Evolutionary conservation across 2,113 vertebrate species (phyloP).

Genomic region (Pteruthius melanotis): DNA sequence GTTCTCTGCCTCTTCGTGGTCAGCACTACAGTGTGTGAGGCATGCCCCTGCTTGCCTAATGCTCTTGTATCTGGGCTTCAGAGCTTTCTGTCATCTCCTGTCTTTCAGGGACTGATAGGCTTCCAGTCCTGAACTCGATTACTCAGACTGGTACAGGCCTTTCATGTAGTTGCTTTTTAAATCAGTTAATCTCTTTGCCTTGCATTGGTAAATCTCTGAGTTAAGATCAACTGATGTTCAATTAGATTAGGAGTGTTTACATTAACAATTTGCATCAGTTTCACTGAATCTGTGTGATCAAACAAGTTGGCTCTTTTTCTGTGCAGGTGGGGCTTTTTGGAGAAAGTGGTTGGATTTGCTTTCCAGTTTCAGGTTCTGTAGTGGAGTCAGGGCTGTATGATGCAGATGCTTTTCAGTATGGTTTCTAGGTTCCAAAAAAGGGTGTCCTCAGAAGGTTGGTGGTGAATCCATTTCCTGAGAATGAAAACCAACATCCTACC

Average conservation of each 20-base stretch:
- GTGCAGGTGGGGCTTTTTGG: not conserved
- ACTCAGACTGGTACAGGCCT: not conserved
- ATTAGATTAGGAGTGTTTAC: not conserved
- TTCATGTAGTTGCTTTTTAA: not conserved
- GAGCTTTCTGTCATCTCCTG: not conserved
- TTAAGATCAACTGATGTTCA: constrained; percentile 19
- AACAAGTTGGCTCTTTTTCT: not conserved
- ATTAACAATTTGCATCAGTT: not conserved
- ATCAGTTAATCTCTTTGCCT: constrained; percentile 33
- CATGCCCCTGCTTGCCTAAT: not conserved
- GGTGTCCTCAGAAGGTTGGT: not conserved
- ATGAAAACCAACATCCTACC: too few species aligned
- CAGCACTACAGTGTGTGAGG: not conserved
- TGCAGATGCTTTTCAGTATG: not conserved
- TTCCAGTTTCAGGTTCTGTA: not conserved
- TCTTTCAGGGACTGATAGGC: not conserved
- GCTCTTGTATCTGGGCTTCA: not conserved
- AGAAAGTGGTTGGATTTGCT: not conserved
- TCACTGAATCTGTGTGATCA: not conserved
- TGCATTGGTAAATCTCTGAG: not conserved
- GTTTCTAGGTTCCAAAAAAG: not conserved
- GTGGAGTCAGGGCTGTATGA: not conserved
- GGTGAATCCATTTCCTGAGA: not conserved
- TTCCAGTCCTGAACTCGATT: not conserved
- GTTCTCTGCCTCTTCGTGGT: not conserved